Evolutionary conservation across 2,888 invertebrate genomes (phyloP).

Genomic region (Celastrina argiolus): DNA sequence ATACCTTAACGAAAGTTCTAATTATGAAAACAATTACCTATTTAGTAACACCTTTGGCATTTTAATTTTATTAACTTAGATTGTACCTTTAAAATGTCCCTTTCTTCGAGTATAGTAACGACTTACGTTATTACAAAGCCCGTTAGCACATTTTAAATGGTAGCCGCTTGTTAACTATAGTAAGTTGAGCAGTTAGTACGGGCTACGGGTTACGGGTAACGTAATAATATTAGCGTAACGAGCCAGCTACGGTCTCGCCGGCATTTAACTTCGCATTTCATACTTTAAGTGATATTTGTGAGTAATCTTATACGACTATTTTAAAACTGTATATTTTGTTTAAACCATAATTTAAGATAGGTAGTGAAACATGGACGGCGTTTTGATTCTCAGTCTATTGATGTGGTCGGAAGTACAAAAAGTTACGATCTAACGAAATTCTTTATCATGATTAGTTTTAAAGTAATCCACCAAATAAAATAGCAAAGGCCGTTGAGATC

Average conservation of each 20-base stretch:
- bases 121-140: not conserved
- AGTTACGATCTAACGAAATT: no score
- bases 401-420: no score
- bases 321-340: no score
- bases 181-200: not conserved
- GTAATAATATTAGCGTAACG: not conserved
- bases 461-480: no score
- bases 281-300: not conserved
- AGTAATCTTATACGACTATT: no score
- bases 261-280: conserved; percentile 1
- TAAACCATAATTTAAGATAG: no score
- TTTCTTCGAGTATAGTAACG: not conserved
- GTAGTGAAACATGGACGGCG: no score
- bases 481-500: no score
- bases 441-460: no score
- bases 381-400: no score
- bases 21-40: no score
- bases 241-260: not conserved
- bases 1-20: no score
- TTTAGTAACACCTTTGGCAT: not conserved
- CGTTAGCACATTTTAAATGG: not conserved
- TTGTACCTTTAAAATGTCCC: not conserved
- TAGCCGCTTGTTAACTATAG: not conserved
- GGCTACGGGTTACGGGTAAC: not conserved
- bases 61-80: not conserved